Conservation (phyloP, 2,797 vertebrate genomes). For the Fistularia tabacaria region DNA sequence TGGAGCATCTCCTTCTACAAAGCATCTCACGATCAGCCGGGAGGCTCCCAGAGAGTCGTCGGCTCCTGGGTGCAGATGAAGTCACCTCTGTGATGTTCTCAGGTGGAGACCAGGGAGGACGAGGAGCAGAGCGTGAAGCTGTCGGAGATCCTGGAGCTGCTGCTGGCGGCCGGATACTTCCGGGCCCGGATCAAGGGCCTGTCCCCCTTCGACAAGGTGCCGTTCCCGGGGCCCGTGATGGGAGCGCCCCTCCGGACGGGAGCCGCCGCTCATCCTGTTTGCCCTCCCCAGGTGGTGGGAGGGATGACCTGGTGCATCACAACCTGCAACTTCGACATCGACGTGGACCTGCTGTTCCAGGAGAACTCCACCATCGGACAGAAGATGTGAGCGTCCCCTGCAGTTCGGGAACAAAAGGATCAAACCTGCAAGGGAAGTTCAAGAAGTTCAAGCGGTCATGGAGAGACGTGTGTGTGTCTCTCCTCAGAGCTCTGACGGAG, state of each 20-base stretch:
- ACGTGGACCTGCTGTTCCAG: conserved; percentile 96
- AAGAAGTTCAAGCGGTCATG: no score
- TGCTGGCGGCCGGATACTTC: conserved; percentile 96
- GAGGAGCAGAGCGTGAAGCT: conserved; percentile 94
- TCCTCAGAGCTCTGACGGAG: conserved; percentile 88
- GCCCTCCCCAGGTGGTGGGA: conserved; percentile 84
- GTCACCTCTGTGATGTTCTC: background rate
- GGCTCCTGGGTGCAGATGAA: background rate
- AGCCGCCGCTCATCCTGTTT: no score
- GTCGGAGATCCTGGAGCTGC: conserved; percentile 90
- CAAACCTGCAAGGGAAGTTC: no score
- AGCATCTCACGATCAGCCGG: no score
- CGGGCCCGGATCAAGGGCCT: conserved; percentile 94
- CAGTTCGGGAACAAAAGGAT: no score
- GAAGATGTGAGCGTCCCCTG: conserved; percentile 84
- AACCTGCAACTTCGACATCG: conserved; percentile 93
- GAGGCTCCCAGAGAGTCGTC: no score
- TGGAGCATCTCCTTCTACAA: no score
- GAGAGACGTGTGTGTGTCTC: background rate
- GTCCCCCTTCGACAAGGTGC: conserved; percentile 95
- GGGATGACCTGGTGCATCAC: conserved; percentile 99
- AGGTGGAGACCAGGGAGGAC: conserved; percentile 96
- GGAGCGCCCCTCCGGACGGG: no score
- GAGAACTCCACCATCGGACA: conserved; percentile 98
- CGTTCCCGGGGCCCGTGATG: background rate